These are phyloP conservation scores for Pectinophora gossypiella DNA, from an alignment of 1,140 invertebrate genomes.

Conservation along the genomic window DNA sequence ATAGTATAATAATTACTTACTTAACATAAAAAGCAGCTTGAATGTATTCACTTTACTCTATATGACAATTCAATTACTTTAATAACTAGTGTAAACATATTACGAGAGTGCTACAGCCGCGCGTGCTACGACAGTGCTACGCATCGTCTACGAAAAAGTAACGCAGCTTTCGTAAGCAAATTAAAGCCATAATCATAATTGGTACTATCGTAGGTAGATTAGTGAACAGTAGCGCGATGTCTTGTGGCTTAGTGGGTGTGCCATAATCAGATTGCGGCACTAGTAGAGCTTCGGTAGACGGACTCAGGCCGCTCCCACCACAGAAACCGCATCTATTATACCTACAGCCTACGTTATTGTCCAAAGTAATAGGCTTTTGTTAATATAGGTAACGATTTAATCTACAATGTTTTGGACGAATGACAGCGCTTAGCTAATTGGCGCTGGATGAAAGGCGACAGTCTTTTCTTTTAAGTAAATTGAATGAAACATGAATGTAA, in stretches of 20 bases:
- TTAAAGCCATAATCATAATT: neutral
- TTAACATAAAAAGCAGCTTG: too few species aligned
- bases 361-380: neutral
- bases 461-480: neutral
- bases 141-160: neutral
- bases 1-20: too few species aligned
- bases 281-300: slow-evolving; percentile 59
- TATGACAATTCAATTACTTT: too few species aligned
- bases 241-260: slow-evolving; percentile 56
- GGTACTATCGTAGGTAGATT: neutral
- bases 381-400: neutral
- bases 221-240: slow-evolving; percentile 12
- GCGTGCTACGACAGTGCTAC: neutral
- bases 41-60: too few species aligned
- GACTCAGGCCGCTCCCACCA: slow-evolving; percentile 59
- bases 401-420: neutral
- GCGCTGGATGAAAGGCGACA: neutral
- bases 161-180: too few species aligned
- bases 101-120: too few species aligned
- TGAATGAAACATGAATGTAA: neutral
- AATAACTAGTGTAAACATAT: too few species aligned
- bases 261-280: slow-evolving; percentile 71
- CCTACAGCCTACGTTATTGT: neutral
- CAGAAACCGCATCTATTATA: slow-evolving; percentile 18
- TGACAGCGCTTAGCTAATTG: neutral